Base-by-base conservation (phyloP, 2,888 invertebrate species). In the Troilus luridus region DNA sequence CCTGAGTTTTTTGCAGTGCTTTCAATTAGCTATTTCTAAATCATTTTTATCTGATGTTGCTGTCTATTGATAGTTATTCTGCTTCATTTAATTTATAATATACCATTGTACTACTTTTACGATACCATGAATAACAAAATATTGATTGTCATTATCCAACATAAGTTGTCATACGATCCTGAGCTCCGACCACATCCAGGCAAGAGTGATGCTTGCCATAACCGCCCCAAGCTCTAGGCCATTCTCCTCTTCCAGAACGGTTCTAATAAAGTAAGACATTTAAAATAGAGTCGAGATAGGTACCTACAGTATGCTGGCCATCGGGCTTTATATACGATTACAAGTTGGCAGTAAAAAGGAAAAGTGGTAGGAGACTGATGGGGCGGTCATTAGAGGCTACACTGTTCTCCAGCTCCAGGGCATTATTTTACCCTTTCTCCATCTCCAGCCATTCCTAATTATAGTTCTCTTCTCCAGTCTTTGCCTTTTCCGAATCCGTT, bases 331-430 rank as follows among this genome's bases (percentile, higher is more conserved):
- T 85, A 85, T 85, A 58, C 17, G 41, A 85, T 56, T 85, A 58
- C n/a, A 85, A 85, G 85, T 85, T 54, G 85, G 85, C 85, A 85
- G 85, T 85, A 85, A 85, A 85, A 56, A 85, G 85, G 85, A 56
- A 21, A 85, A 81, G 81, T 54, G 8, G 56, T n/a, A 12, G 56
- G 21, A 85, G 85, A 85, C 85, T 58, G 85, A 54, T 58, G 54
- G 85, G 85, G 85, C 85, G 56, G 85, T 85, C 54, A 85, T 85
- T 85, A 85, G 56, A 58, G 85, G 72, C 72, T 41, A 41, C 72
- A 77, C 72, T 77, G 72, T 77, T 77, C 72, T 77, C 72, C 72
- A 77, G 72, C 72, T 77, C 72, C 41, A 41, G 41, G 72, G 72
- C 72, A 77, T 41, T 77, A 77, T 77, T 77, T 77, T 77, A 77